A percentile compares a stretch with the other conserved stretches of the same genome.
Evolutionary conservation across 1,140 invertebrate genomes (phyloP).

Genomic region (Drosophila nannoptera): DNA sequence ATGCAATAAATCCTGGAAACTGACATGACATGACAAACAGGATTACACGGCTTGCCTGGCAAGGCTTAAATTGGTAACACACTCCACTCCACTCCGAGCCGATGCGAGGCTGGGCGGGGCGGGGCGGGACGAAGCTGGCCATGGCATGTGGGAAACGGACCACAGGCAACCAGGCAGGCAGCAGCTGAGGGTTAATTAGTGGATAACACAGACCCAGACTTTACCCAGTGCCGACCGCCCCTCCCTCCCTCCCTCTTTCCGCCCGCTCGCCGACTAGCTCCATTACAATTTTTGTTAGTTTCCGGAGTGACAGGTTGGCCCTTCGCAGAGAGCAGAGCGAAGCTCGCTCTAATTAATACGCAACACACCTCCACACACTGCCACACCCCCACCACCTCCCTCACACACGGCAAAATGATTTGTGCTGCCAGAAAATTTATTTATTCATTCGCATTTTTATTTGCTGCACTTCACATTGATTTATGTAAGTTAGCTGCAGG

Average conservation of each 20-base stretch:
- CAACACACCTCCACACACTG: constrained; percentile 6
- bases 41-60: constrained; percentile 69
- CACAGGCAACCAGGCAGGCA: constrained; percentile 39
- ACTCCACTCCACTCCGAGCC: constrained; percentile 36
- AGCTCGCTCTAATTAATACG: constrained; percentile 61
- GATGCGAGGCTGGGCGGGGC: constrained; percentile 1
- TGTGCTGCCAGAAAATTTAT: constrained; percentile 33
- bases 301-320: constrained; percentile 61
- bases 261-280: constrained; percentile 22
- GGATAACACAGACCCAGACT: constrained; percentile 51
- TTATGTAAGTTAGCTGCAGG: constrained; percentile 42
- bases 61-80: constrained; percentile 76
- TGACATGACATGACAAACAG: constrained; percentile 79
- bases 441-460: constrained; percentile 37
- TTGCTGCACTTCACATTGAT: constrained; percentile 37
- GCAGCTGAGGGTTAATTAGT: constrained; percentile 74
- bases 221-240: not conserved
- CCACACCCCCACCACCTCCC: not conserved
- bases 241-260: not conserved
- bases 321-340: constrained; percentile 41
- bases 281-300: constrained; percentile 73
- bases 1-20: constrained; percentile 77
- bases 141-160: constrained; percentile 53
- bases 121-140: not conserved
- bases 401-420: constrained; percentile 27